Evolutionary conservation across 2,888 invertebrate genomes (phyloP).

Genomic region (Kryphioiulus occultus): DNA sequence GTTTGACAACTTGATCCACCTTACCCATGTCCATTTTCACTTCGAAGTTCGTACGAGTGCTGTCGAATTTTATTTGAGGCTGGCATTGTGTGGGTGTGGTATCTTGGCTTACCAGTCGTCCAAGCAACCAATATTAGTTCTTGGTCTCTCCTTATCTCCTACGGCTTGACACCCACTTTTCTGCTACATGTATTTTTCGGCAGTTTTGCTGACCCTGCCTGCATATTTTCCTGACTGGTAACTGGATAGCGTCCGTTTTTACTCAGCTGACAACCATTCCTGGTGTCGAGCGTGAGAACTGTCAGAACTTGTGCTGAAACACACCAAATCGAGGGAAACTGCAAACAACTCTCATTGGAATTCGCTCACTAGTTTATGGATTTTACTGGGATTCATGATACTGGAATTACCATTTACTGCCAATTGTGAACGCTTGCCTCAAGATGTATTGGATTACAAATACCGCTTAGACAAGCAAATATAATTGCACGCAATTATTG

Average conservation of each 20-base stretch:
- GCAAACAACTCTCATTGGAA: neutral
- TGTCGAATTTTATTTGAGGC: neutral
- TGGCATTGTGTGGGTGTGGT: neutral
- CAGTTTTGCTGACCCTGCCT: neutral
- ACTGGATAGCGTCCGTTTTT: neutral
- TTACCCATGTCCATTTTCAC: neutral
- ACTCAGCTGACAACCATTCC: neutral
- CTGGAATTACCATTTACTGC: neutral
- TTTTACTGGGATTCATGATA: neutral
- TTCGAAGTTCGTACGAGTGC: neutral
- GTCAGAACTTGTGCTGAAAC: neutral
- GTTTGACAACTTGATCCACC: neutral
- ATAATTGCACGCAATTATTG: neutral
- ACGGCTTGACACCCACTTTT: neutral
- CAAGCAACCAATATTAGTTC: neutral
- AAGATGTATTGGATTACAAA: neutral
- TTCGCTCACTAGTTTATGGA: neutral
- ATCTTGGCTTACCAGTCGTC: neutral
- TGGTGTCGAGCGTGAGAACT: neutral
- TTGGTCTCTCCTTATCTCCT: neutral
- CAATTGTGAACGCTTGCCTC: neutral
- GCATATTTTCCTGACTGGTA: conserved; percentile 5
- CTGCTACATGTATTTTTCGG: neutral
- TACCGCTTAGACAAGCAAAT: neutral
- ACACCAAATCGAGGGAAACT: neutral